Conservation (phyloP, 64 coral and sea anemone species). For the Platygyra sinensis region DNA sequence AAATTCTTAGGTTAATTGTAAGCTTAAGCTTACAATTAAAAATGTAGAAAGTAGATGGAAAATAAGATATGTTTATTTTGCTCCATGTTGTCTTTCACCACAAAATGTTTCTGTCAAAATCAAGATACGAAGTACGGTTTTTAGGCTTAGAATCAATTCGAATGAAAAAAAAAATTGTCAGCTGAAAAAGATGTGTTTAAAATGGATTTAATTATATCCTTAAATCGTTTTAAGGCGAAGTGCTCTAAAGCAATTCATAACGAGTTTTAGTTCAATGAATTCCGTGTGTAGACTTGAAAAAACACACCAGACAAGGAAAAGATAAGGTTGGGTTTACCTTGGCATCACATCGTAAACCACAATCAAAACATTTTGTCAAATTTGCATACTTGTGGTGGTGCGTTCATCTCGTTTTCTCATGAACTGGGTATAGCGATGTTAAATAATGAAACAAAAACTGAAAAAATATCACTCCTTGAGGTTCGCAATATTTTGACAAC, state of each 20-base stretch:
- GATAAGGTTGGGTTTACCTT: background rate
- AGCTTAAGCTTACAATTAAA: too few species aligned
- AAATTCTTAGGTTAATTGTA: too few species aligned
- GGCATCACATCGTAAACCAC: background rate
- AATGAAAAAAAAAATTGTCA: background rate
- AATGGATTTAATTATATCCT: background rate
- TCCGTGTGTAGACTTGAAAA: background rate
- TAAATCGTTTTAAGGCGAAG: background rate
- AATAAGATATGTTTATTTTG: background rate
- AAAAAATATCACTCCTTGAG: background rate
- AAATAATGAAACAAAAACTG: background rate
- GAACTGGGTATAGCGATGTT: background rate
- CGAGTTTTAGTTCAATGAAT: background rate
- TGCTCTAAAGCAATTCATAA: background rate
- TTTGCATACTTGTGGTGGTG: constrained; percentile 37
- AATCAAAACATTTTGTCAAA: constrained; percentile 18
- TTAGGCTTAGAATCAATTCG: too few species aligned
- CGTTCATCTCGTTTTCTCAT: background rate
- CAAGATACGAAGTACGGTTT: too few species aligned
- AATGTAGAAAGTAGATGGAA: too few species aligned
- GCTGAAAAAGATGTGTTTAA: background rate
- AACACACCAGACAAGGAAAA: background rate
- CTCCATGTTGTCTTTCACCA: background rate
- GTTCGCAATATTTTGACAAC: background rate
- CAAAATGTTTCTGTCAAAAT: background rate